Conservation (phyloP, 1,140 invertebrate species). For the Lucilia cuprina region DNA sequence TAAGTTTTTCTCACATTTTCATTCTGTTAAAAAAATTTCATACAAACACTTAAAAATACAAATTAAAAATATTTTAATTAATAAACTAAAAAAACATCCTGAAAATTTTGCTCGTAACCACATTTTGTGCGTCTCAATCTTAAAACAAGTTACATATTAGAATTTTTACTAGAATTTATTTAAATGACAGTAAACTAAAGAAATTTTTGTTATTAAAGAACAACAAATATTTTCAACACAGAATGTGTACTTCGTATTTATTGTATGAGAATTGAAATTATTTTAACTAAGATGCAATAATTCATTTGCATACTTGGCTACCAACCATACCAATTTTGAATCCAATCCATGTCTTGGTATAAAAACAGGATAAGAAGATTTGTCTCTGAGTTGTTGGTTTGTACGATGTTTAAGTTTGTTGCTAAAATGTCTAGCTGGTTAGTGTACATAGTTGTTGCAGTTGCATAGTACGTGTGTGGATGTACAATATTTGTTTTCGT, state of each 20-base stretch:
- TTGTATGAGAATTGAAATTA: conserved; percentile 8
- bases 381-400: neutral
- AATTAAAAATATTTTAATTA: neutral
- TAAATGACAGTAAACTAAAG: neutral
- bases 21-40: too few species aligned
- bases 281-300: conserved; percentile 41
- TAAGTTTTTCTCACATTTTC: too few species aligned
- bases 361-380: conserved; percentile 5
- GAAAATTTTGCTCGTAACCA: neutral
- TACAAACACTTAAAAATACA: neutral
- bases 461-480: neutral
- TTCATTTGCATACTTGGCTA: conserved; percentile 38
- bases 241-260: neutral
- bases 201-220: neutral
- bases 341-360: neutral
- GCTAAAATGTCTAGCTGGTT: conserved; percentile 1
- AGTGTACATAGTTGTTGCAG: neutral
- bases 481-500: neutral
- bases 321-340: neutral
- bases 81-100: neutral
- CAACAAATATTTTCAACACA: neutral
- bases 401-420: neutral
- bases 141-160: neutral
- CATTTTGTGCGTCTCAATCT: neutral
- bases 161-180: neutral